phyloP scores from a whole-genome alignment of 2,113 vertebrate species.

The Pteruthius melanotis region DNA sequence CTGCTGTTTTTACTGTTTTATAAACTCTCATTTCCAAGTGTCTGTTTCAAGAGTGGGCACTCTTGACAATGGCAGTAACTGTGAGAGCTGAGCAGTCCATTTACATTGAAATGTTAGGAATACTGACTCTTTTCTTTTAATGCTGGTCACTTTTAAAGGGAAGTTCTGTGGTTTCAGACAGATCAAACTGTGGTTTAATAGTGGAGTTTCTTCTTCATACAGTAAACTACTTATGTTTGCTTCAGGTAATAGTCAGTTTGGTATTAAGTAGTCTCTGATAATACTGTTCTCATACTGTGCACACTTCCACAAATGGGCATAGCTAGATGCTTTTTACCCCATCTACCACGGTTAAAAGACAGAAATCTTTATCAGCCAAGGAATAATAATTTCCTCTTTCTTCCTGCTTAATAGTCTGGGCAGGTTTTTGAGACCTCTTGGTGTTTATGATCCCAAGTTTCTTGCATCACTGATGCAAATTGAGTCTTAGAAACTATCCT shows the following conservation, averaged over 20 bases:
- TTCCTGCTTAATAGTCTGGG: background rate
- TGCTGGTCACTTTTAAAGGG: background rate
- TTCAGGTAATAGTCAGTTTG: background rate
- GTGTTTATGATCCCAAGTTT: background rate
- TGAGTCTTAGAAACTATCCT: background rate
- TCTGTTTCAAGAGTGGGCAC: background rate
- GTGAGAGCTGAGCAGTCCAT: background rate
- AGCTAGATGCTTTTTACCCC: background rate
- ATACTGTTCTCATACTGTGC: background rate
- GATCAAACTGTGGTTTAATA: background rate
- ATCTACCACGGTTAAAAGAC: background rate
- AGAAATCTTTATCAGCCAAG: background rate
- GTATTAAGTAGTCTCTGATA: background rate
- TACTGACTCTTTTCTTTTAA: no score
- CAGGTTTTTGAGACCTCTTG: background rate
- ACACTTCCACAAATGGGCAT: background rate
- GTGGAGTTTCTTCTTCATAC: background rate
- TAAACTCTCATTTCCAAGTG: background rate
- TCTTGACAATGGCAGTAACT: background rate
- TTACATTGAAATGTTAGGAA: background rate
- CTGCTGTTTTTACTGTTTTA: background rate
- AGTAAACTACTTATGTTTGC: background rate
- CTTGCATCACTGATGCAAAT: background rate
- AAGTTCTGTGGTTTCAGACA: background rate
- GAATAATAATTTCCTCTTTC: background rate